Evolutionary conservation across 2,888 invertebrate species (phyloP).

Genomic region (Tenodera sinensis): DNA sequence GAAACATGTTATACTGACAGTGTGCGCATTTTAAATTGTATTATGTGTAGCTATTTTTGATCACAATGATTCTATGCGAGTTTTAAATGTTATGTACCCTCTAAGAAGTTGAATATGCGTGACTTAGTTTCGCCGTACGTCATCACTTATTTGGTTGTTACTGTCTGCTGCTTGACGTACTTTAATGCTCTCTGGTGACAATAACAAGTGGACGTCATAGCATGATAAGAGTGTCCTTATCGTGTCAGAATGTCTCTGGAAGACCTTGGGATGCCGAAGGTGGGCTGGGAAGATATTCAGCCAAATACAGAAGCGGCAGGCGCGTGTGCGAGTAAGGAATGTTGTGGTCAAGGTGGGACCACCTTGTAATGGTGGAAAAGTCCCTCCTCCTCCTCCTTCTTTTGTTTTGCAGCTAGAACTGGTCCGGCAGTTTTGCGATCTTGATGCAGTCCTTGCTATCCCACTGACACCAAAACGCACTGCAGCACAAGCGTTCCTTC

Average conservation of each 20-base stretch:
- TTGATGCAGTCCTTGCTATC: background rate
- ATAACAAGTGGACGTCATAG: too few relatives aligned
- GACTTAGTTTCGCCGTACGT: too few relatives aligned
- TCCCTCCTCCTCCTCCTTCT: background rate
- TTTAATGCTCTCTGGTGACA: too few relatives aligned
- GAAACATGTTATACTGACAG: too few relatives aligned
- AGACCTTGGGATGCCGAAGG: background rate
- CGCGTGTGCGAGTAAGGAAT: background rate
- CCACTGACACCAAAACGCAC: background rate
- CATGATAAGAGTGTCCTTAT: too few relatives aligned
- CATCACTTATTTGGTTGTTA: too few relatives aligned
- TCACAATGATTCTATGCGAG: too few relatives aligned
- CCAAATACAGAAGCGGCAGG: background rate
- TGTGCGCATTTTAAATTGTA: too few relatives aligned
- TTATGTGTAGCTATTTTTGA: too few relatives aligned
- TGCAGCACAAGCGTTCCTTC: background rate
- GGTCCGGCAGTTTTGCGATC: background rate
- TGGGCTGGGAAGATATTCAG: background rate
- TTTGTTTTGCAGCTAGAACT: background rate
- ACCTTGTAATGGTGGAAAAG: background rate
- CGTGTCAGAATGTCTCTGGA: background rate
- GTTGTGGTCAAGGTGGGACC: background rate
- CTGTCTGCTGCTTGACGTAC: too few relatives aligned
- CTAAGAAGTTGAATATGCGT: too few relatives aligned
- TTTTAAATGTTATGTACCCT: too few relatives aligned